Conservation (phyloP, 1,140 invertebrate genomes). For the Nomia melanderi region DNA sequence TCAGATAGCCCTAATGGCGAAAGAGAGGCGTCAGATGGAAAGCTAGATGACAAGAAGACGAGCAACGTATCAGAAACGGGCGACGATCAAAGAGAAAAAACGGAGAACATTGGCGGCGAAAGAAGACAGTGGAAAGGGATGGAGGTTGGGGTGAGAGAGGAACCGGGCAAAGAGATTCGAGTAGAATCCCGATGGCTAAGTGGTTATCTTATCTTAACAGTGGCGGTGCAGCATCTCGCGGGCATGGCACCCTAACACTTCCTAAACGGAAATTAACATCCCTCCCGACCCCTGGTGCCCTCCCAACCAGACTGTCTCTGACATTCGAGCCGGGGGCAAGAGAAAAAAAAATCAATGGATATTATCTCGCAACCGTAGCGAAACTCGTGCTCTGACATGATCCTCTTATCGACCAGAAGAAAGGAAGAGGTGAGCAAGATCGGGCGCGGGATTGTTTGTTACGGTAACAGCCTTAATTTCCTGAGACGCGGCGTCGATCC, state of each 20-base stretch:
- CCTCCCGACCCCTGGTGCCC: conserved; percentile 24
- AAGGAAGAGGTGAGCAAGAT: not conserved
- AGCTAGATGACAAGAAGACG: conserved; percentile 16
- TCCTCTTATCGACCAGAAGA: conserved; percentile 35
- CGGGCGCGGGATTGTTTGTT: conserved; percentile 63
- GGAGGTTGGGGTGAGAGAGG: conserved; percentile 6
- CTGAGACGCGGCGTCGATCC: conserved; percentile 40
- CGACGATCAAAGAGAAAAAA: conserved; percentile 26
- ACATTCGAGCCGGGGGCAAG: conserved; percentile 20
- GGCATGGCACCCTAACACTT: conserved; percentile 61
- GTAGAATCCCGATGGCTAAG: conserved; percentile 73
- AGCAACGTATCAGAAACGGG: conserved; percentile 13
- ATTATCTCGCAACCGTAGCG: conserved; percentile 54
- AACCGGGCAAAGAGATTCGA: conserved; percentile 56
- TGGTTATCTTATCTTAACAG: conserved; percentile 79
- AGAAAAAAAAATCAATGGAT: conserved; percentile 73
- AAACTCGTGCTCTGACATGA: conserved; percentile 10
- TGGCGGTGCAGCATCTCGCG: conserved; percentile 58
- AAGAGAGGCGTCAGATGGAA: conserved; percentile 25
- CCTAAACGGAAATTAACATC: conserved; percentile 77
- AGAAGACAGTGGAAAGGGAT: conserved; percentile 5
- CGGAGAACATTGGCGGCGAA: not conserved
- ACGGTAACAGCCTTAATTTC: conserved; percentile 72
- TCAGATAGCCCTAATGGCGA: conserved; percentile 58
- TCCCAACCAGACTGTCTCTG: conserved; percentile 15